These are phyloP conservation scores for Eupsilia transversa DNA, from an alignment of 2,888 invertebrate species.

Conservation along the genomic window DNA sequence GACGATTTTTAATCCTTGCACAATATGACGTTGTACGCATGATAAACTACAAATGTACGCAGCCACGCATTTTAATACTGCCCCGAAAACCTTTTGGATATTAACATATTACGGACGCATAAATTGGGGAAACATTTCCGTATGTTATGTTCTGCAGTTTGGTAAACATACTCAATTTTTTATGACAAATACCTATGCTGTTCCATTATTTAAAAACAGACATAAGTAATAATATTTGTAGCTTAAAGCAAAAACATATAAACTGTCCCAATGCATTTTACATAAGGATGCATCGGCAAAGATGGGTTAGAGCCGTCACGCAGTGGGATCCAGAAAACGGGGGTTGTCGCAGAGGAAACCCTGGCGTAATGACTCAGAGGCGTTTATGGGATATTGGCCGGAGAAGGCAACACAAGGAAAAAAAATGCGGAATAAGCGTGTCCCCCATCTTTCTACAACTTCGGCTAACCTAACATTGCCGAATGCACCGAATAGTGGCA, in stretches of 20 bases:
- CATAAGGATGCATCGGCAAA: too few relatives aligned
- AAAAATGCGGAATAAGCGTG: background rate
- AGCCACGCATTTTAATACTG: slow-evolving; percentile 55
- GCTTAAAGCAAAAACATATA: too few relatives aligned
- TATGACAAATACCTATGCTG: too few relatives aligned
- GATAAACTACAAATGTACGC: slow-evolving; percentile 33
- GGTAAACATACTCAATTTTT: slow-evolving; percentile 7
- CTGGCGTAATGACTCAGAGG: too few relatives aligned
- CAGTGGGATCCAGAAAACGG: too few relatives aligned
- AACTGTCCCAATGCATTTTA: too few relatives aligned
- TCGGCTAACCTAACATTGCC: slow-evolving; percentile 14
- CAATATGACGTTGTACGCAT: slow-evolving; percentile 44
- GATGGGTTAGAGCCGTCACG: too few relatives aligned
- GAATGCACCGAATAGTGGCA: background rate
- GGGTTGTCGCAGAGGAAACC: too few relatives aligned
- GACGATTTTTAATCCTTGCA: slow-evolving; percentile 41
- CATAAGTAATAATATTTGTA: too few relatives aligned
- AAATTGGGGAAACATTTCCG: slow-evolving; percentile 48
- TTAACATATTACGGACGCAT: slow-evolving; percentile 48
- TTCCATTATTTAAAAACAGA: too few relatives aligned
- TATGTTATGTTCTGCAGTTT: background rate
- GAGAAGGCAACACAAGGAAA: too few relatives aligned
- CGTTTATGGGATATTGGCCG: too few relatives aligned
- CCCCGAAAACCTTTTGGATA: slow-evolving; percentile 57
- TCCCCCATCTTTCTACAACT: background rate